These are phyloP conservation scores for Ceryle rudis DNA, from an alignment of 2,797 vertebrate genomes.

Conservation along the genomic window DNA sequence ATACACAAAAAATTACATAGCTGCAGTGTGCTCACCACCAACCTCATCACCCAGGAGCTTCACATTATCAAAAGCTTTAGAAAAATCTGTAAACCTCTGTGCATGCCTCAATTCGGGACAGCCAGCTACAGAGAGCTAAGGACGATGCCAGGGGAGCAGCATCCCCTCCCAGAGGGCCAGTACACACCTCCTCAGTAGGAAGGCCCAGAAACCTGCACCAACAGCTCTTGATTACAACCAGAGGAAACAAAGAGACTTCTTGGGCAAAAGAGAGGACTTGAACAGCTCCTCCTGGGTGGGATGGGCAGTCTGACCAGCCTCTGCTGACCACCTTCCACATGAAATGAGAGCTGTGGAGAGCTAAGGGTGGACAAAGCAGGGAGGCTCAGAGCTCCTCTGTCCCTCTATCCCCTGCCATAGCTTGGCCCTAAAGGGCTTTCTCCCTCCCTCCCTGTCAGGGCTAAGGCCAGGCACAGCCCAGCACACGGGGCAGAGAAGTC, in stretches of 20 bases:
- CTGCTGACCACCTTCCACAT: neutral
- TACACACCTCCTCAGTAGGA: neutral
- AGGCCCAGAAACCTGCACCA: slow-evolving; percentile 10
- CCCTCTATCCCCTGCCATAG: neutral
- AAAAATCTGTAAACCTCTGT: slow-evolving; percentile 81
- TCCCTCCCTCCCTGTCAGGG: neutral
- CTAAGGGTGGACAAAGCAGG: neutral
- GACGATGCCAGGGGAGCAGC: neutral
- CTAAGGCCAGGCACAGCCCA: rapidly evolving
- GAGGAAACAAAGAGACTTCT: neutral
- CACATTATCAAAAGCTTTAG: slow-evolving; percentile 87
- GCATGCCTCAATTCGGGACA: slow-evolving; percentile 40
- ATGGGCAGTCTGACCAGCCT: neutral
- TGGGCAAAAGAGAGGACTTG: rapidly evolving
- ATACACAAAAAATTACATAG: slow-evolving; percentile 86
- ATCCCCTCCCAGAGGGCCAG: neutral
- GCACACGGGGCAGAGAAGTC: neutral
- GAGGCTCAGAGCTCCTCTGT: neutral
- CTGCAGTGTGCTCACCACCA: slow-evolving; percentile 81
- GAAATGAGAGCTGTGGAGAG: neutral
- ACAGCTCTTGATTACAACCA: neutral
- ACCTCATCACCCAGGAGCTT: slow-evolving; percentile 80
- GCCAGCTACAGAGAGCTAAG: neutral
- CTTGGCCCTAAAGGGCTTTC: rapidly evolving
- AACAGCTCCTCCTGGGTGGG: neutral